These are phyloP conservation scores for Marronus borbonicus DNA, from an alignment of 2,888 invertebrate species.

Conservation along the genomic window DNA sequence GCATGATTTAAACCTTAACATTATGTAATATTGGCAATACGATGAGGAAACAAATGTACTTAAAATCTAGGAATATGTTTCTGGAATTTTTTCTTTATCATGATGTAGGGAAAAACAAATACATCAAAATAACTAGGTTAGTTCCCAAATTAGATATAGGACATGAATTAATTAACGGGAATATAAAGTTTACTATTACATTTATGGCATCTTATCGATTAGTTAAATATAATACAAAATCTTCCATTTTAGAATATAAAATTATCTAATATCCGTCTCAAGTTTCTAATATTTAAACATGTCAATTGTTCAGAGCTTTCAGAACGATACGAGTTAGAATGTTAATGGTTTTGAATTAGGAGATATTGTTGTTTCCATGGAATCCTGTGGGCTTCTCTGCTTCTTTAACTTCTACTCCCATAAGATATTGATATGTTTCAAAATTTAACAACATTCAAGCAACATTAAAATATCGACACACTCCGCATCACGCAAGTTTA, in stretches of 20 bases:
- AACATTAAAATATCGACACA: too few relatives aligned
- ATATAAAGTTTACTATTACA: constrained; percentile 14
- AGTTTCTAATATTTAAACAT: constrained; percentile 16
- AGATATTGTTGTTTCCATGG: too few relatives aligned
- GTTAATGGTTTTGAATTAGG: too few relatives aligned
- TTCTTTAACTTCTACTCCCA: too few relatives aligned
- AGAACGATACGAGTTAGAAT: too few relatives aligned
- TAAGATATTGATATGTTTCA: constrained; percentile 13
- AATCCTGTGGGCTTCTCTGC: too few relatives aligned
- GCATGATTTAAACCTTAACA: constrained; percentile 9
- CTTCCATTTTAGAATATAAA: constrained; percentile 34
- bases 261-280: constrained; percentile 34
- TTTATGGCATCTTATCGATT: constrained; percentile 37
- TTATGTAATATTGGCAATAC: constrained; percentile 8
- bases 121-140: not conserved
- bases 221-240: constrained; percentile 26
- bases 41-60: not conserved
- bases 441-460: not conserved
- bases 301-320: not conserved
- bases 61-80: constrained; percentile 6
- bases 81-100: constrained; percentile 11
- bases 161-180: constrained; percentile 11
- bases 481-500: too few relatives aligned
- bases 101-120: not conserved
- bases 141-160: not conserved